Percentiles rank a stretch among this genome's conserved stretches.
Conservation (phyloP, 37 sponge, comb jelly and placozoan genomes). For the Diacarnus erythraeanus region DNA sequence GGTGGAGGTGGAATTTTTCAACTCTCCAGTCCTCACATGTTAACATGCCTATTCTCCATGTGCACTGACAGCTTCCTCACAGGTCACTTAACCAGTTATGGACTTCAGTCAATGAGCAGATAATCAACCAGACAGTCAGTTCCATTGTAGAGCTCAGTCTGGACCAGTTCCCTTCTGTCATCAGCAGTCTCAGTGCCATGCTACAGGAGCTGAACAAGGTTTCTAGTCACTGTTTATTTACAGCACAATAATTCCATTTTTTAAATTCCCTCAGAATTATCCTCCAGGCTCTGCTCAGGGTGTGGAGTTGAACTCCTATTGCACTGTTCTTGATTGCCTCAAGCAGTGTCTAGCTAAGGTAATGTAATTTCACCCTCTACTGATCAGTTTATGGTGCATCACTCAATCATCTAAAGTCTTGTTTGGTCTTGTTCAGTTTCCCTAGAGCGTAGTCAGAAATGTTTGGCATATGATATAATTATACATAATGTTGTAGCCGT, state of each 20-base stretch:
- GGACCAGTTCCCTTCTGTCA: constrained; percentile 38
- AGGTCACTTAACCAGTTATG: constrained; percentile 20
- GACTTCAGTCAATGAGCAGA: constrained; percentile 29
- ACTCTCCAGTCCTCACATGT: no score
- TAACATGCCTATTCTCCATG: background rate
- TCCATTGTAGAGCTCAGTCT: constrained; percentile 40
- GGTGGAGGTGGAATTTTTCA: no score
- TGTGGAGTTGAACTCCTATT: constrained; percentile 44
- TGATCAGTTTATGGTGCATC: no score
- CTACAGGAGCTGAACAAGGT: constrained; percentile 58
- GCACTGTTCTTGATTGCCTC: constrained; percentile 46
- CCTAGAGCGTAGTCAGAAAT: no score
- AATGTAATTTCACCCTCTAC: background rate
- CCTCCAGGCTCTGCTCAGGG: constrained; percentile 54
- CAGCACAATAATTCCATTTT: background rate
- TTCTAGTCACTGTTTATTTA: background rate
- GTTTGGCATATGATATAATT: no score
- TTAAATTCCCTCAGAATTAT: constrained; percentile 25
- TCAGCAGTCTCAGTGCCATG: constrained; percentile 24
- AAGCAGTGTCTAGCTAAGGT: constrained; percentile 47
- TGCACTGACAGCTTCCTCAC: constrained; percentile 48
- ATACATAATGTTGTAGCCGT: no score
- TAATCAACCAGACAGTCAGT: constrained; percentile 23
- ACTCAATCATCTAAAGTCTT: no score
- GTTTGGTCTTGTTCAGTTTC: no score